These are phyloP conservation scores for Virgularia gustaviana DNA, from an alignment of 92 coral and sea anemone genomes.

Conservation along the genomic window DNA sequence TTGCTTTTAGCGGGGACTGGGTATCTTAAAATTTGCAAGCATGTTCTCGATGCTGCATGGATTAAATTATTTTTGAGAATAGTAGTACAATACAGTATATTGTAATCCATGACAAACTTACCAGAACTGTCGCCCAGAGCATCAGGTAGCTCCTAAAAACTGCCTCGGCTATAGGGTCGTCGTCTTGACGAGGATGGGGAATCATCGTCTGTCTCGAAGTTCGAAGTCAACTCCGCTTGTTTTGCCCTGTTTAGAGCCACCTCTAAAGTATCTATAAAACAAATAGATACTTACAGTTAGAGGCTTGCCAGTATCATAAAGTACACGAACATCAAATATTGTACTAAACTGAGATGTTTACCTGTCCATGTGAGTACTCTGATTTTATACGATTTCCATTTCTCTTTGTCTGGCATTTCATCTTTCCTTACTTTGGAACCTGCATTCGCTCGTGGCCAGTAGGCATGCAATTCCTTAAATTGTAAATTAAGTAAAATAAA, in stretches of 20 bases:
- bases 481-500: neutral
- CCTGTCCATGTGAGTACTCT: neutral
- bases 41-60: too few relatives aligned
- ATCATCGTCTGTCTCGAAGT: neutral
- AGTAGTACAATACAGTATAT: too few relatives aligned
- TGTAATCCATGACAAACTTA: too few relatives aligned
- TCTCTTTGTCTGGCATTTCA: neutral
- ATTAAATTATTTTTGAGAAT: too few relatives aligned
- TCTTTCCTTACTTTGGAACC: neutral
- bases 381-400: neutral
- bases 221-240: neutral
- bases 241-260: neutral
- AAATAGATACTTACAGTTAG: neutral
- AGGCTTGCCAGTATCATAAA: neutral
- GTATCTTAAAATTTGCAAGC: too few relatives aligned
- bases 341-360: too few relatives aligned
- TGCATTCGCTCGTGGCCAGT: neutral
- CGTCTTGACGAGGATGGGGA: too few relatives aligned
- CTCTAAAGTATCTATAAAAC: neutral
- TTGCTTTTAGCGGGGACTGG: too few relatives aligned
- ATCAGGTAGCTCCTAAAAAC: neutral
- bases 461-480: neutral
- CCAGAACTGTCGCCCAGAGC: too few relatives aligned
- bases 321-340: too few relatives aligned
- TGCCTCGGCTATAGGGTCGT: too few relatives aligned